Evolutionary conservation across 2,888 invertebrate species (phyloP).

Genomic region (Dasysyrphus albostriatus): DNA sequence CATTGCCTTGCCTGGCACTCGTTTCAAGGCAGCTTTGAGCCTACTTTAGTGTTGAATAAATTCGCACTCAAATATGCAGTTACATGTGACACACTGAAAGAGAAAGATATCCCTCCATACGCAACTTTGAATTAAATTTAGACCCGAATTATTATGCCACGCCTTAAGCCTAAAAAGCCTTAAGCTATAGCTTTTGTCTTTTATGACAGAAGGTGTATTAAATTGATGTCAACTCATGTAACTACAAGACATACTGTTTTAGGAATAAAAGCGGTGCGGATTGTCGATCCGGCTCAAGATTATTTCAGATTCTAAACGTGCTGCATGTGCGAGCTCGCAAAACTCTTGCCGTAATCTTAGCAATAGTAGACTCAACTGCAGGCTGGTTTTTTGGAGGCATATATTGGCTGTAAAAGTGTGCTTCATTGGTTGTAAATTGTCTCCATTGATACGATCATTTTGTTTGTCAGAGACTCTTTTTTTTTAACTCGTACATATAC

Average conservation of each 20-base stretch:
- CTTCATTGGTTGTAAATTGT: slow-evolving; percentile 68
- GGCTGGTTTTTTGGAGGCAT: background rate
- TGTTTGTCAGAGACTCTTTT: slow-evolving; percentile 23
- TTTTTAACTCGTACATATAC: slow-evolving; percentile 19
- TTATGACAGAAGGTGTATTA: slow-evolving; percentile 64
- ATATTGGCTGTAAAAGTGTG: slow-evolving; percentile 60
- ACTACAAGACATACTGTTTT: slow-evolving; percentile 37
- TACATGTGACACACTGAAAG: background rate
- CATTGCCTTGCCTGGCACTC: slow-evolving; percentile 40
- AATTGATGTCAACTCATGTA: slow-evolving; percentile 70
- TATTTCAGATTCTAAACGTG: slow-evolving; percentile 64
- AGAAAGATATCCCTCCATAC: slow-evolving; percentile 46
- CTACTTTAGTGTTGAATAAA: background rate
- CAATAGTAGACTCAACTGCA: background rate
- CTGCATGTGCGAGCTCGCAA: slow-evolving; percentile 37
- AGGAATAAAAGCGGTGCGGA: slow-evolving; percentile 38
- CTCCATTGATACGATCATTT: slow-evolving; percentile 69
- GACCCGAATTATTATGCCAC: slow-evolving; percentile 54
- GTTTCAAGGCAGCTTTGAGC: slow-evolving; percentile 36
- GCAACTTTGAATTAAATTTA: slow-evolving; percentile 52
- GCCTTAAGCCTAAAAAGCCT: slow-evolving; percentile 46
- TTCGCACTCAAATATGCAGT: slow-evolving; percentile 1
- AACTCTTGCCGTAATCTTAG: slow-evolving; percentile 36
- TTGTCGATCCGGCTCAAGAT: slow-evolving; percentile 54
- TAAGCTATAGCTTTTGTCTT: slow-evolving; percentile 49